Evolutionary conservation across 2,888 invertebrate species (phyloP).

Genomic region (Acanthosoma haemorrhoidale): DNA sequence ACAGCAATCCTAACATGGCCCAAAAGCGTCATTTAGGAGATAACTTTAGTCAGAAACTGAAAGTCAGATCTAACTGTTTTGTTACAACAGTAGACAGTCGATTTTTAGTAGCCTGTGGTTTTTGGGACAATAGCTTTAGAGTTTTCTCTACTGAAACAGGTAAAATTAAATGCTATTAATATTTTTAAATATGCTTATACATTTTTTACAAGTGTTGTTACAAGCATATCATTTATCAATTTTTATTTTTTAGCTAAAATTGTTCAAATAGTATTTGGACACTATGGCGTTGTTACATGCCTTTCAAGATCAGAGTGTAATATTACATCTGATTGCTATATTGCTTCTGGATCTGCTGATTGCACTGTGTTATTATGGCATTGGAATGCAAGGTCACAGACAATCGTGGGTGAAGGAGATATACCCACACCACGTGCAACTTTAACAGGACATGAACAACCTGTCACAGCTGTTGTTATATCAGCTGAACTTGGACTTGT

Average conservation of each 20-base stretch:
- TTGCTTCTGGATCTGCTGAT: conserved; percentile 96
- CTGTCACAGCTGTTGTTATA: conserved; percentile 90
- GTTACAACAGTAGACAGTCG: conserved; percentile 96
- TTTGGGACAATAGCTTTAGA: conserved; percentile 99
- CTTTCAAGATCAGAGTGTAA: conserved; percentile 96
- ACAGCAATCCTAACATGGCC: conserved; percentile 61
- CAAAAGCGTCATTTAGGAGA: conserved; percentile 88
- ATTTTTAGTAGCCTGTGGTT: conserved; percentile 95
- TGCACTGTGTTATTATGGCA: conserved; percentile 98
- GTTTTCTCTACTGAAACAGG: conserved; percentile 96
- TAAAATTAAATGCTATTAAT: conserved; percentile 45
- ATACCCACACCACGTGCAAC: conserved; percentile 93
- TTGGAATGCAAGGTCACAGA: conserved; percentile 95
- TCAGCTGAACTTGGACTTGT: conserved; percentile 97
- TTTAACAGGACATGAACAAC: conserved; percentile 94
- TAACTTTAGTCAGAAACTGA: conserved; percentile 94
- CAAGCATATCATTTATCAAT: not conserved
- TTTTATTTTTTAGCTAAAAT: conserved; percentile 71
- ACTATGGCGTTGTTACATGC: conserved; percentile 98
- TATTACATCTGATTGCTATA: conserved; percentile 97
- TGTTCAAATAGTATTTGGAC: conserved; percentile 96
- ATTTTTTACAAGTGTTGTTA: not conserved
- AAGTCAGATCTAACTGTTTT: conserved; percentile 90
- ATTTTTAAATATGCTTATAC: not conserved
- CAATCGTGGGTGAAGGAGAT: conserved; percentile 95